Conservation (phyloP, 2,888 invertebrate genomes). For the Sisyra terminalis region DNA sequence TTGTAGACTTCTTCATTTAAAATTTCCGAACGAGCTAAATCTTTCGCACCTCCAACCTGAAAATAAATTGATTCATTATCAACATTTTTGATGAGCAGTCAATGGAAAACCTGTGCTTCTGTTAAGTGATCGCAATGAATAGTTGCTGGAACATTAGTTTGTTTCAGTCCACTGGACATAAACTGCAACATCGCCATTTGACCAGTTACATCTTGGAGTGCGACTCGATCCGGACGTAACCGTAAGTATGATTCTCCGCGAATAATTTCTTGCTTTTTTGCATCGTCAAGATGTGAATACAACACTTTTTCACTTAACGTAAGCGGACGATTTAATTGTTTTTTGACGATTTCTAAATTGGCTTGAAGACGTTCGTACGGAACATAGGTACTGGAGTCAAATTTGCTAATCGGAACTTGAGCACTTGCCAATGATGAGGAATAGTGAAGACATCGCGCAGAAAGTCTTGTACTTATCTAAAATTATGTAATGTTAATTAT, state of each 20-base stretch:
- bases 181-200: slow-evolving; percentile 99
- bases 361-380: slow-evolving; percentile 73
- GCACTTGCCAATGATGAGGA: slow-evolving; percentile 58
- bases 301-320: slow-evolving; percentile 90
- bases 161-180: slow-evolving; percentile 89
- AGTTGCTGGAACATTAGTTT: slow-evolving; percentile 94
- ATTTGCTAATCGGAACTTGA: slow-evolving; percentile 87
- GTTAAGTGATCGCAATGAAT: slow-evolving; percentile 99
- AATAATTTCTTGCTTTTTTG: slow-evolving; percentile 70
- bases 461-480: too few species aligned
- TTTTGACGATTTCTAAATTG: slow-evolving; percentile 66
- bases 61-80: slow-evolving; percentile 1
- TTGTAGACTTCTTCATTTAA: slow-evolving; percentile 86
- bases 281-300: slow-evolving; percentile 96
- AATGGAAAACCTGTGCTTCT: slow-evolving; percentile 60
- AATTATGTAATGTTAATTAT: too few species aligned
- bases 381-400: slow-evolving; percentile 58
- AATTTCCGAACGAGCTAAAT: slow-evolving; percentile 85
- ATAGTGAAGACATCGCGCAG: slow-evolving; percentile 66
- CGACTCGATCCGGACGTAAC: slow-evolving; percentile 92
- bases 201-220: slow-evolving; percentile 99
- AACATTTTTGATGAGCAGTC: neutral
- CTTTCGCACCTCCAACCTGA: slow-evolving; percentile 57
- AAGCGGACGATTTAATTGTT: slow-evolving; percentile 78
- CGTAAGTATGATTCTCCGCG: slow-evolving; percentile 86